phyloP scores from a whole-genome alignment of 2,113 vertebrate species.

The Lophochroa leadbeateri region DNA sequence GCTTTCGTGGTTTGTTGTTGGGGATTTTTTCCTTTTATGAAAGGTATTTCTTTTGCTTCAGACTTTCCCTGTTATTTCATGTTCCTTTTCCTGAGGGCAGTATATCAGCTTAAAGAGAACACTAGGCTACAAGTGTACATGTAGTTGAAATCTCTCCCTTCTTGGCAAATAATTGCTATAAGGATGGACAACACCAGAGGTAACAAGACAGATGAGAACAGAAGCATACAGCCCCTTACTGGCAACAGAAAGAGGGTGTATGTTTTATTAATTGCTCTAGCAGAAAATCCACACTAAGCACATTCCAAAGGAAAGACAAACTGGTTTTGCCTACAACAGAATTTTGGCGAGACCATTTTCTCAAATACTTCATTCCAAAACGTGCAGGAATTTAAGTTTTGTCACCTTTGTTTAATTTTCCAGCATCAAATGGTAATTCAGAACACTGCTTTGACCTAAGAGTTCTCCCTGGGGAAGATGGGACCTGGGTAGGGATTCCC shows the following conservation, averaged over 20 bases:
- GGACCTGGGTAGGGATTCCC: not conserved
- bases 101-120: not conserved
- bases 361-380: not conserved
- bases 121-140: not conserved
- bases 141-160: not conserved
- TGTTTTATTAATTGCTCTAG: not conserved
- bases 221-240: not conserved
- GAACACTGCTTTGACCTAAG: not conserved
- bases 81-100: not conserved
- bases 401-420: not conserved
- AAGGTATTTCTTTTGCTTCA: not conserved
- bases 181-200: not conserved
- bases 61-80: not conserved
- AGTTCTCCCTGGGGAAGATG: not conserved
- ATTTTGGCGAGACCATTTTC: not conserved
- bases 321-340: not conserved
- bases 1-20: not conserved
- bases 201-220: not conserved
- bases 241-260: not conserved
- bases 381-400: rapidly evolving
- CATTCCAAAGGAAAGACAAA: not conserved
- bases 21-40: not conserved
- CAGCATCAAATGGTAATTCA: not conserved
- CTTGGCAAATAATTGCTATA: not conserved
- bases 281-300: not conserved